Conservation (phyloP, 2,113 vertebrate species). For the Rhadina sibilatrix region DNA sequence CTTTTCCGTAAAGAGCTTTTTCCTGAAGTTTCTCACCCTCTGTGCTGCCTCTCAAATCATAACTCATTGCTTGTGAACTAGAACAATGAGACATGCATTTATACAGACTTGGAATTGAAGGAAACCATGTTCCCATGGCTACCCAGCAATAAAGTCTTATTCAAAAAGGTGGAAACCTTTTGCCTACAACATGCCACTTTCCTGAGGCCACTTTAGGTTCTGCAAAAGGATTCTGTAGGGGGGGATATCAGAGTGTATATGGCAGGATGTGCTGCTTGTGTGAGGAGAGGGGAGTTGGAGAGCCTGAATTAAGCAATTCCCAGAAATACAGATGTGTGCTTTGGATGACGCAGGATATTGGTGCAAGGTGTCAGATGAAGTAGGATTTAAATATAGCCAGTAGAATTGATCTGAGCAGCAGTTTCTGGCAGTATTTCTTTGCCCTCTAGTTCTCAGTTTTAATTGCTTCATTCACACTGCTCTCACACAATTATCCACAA, state of each 20-base stretch:
- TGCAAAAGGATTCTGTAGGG: neutral
- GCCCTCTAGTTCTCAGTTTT: neutral
- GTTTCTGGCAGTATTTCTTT: slow-evolving; percentile 5
- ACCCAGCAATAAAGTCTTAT: neutral
- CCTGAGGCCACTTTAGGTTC: neutral
- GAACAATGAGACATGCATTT: neutral
- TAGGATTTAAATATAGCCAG: neutral
- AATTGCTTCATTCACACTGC: neutral
- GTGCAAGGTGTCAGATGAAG: neutral
- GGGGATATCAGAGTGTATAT: rapidly evolving
- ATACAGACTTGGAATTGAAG: neutral
- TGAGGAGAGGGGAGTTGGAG: neutral
- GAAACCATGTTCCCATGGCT: neutral
- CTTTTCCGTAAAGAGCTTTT: neutral
- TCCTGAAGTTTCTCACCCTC: neutral
- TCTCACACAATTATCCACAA: neutral
- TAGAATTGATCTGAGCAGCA: neutral
- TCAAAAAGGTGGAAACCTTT: neutral
- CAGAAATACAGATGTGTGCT: neutral
- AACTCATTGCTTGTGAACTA: neutral
- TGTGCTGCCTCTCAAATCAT: neutral
- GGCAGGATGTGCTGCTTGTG: neutral
- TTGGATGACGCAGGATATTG: neutral
- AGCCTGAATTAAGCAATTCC: neutral
- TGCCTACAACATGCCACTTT: neutral